Percentiles rank a stretch among this genome's conserved stretches.
Conservation (phyloP, 1,140 invertebrate species). For the Heliconius hermathena region DNA sequence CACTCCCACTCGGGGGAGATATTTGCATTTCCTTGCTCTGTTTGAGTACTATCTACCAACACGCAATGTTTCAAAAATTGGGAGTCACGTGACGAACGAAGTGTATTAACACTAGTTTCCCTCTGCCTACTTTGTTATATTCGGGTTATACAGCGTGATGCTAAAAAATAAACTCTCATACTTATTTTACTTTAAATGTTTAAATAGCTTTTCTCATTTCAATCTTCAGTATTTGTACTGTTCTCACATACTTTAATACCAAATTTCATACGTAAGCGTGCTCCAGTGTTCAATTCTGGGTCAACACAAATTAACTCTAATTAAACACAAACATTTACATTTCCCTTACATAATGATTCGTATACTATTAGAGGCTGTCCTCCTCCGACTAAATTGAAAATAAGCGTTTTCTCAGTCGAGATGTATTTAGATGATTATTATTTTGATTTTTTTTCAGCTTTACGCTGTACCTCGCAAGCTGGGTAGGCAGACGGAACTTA, state of each 20-base stretch:
- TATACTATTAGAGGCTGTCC: not conserved
- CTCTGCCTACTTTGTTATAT: not conserved
- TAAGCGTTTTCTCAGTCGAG: not conserved
- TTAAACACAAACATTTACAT: constrained; percentile 11
- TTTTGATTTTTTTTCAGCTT: not conserved
- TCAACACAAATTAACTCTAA: constrained; percentile 11
- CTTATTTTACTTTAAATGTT: not conserved
- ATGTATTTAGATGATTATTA: not conserved
- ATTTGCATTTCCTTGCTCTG: too few relatives aligned
- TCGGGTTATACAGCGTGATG: not conserved
- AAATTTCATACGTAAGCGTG: not conserved
- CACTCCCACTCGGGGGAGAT: too few relatives aligned
- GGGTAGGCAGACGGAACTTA: too few relatives aligned
- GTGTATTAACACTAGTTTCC: too few relatives aligned
- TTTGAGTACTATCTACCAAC: too few relatives aligned
- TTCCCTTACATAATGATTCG: not conserved
- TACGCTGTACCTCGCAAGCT: too few relatives aligned
- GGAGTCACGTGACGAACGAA: too few relatives aligned
- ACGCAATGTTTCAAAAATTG: too few relatives aligned
- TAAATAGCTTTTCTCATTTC: too few relatives aligned
- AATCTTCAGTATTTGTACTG: not conserved
- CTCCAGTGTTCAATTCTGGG: not conserved
- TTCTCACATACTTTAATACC: not conserved
- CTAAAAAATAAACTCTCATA: not conserved
- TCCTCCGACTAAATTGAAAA: not conserved